These are phyloP conservation scores for Oncorhynchus nerka DNA, from an alignment of 2,113 vertebrate species.

Conservation along the genomic window DNA sequence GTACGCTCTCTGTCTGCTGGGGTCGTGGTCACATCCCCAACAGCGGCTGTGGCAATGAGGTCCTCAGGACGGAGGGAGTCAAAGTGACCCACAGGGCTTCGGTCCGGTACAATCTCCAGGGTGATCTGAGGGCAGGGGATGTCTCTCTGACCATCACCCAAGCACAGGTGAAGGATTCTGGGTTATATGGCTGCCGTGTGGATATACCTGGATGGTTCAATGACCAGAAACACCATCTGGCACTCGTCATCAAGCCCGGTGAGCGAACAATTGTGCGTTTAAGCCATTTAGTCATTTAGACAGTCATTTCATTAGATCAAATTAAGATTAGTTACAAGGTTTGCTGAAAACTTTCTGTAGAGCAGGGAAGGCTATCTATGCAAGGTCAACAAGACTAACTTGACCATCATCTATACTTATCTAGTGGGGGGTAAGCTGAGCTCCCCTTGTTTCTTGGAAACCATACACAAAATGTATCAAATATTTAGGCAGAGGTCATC, in stretches of 20 bases:
- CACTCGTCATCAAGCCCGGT: slow-evolving; percentile 66
- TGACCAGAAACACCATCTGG: slow-evolving; percentile 59
- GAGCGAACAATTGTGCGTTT: slow-evolving; percentile 9
- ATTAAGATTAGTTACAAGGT: background rate
- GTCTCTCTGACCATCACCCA: slow-evolving; percentile 65
- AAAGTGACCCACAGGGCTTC: slow-evolving; percentile 42
- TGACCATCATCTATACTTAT: no score
- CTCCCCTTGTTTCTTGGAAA: no score
- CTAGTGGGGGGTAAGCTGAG: no score
- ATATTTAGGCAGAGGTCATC: no score
- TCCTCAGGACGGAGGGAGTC: slow-evolving; percentile 56
- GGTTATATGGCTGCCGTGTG: slow-evolving; percentile 69
- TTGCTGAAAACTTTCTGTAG: background rate
- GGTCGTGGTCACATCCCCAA: slow-evolving; percentile 56
- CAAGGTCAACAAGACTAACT: no score
- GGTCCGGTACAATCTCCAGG: slow-evolving; percentile 54
- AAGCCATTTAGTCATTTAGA: background rate
- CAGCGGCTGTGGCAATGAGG: slow-evolving; percentile 47
- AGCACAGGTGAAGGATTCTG: slow-evolving; percentile 51
- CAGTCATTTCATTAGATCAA: background rate
- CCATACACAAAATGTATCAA: no score
- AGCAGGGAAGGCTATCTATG: no score
- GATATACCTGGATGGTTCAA: slow-evolving; percentile 71
- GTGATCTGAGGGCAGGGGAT: slow-evolving; percentile 49
- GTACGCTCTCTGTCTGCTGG: slow-evolving; percentile 60